Conservation (phyloP, 2,113 vertebrate species). For the Benitochromis conjunctus region DNA sequence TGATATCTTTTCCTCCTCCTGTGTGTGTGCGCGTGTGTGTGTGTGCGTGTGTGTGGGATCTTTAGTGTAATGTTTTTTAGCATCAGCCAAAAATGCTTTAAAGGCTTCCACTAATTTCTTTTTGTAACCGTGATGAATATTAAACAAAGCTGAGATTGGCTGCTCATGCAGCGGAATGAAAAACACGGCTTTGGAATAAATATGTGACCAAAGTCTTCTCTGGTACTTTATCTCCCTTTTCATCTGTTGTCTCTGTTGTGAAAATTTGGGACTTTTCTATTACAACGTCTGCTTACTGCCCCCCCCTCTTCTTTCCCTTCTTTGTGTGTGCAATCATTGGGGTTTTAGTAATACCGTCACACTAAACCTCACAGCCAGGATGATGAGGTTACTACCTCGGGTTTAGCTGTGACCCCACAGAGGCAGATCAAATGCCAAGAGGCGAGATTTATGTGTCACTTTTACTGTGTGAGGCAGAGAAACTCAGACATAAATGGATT, state of each 20-base stretch:
- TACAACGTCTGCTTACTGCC: neutral
- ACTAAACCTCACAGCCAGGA: slow-evolving; percentile 12
- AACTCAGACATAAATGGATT: slow-evolving; percentile 53
- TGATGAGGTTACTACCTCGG: slow-evolving; percentile 39
- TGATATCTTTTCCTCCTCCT: neutral
- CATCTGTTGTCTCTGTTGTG: slow-evolving; percentile 37
- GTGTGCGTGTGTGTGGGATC: neutral
- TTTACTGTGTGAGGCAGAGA: slow-evolving; percentile 43
- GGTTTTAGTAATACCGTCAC: slow-evolving; percentile 17
- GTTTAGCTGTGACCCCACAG: slow-evolving; percentile 16
- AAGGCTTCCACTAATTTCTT: neutral
- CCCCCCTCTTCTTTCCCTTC: neutral
- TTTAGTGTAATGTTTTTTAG: slow-evolving; percentile 16
- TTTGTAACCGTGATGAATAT: slow-evolving; percentile 13
- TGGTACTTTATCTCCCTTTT: slow-evolving; percentile 25
- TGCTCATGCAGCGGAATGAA: slow-evolving; percentile 51
- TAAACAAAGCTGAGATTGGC: slow-evolving; percentile 10
- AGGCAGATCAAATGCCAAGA: slow-evolving; percentile 32
- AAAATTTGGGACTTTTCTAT: slow-evolving; percentile 34
- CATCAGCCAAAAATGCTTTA: neutral
- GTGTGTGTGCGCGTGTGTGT: neutral
- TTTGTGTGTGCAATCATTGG: slow-evolving; percentile 7
- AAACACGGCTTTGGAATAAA: slow-evolving; percentile 52
- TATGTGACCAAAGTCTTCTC: slow-evolving; percentile 44
- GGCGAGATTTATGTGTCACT: slow-evolving; percentile 36